phyloP scores from a whole-genome alignment of 1,140 invertebrate genomes.

The Drosophila insularis region DNA sequence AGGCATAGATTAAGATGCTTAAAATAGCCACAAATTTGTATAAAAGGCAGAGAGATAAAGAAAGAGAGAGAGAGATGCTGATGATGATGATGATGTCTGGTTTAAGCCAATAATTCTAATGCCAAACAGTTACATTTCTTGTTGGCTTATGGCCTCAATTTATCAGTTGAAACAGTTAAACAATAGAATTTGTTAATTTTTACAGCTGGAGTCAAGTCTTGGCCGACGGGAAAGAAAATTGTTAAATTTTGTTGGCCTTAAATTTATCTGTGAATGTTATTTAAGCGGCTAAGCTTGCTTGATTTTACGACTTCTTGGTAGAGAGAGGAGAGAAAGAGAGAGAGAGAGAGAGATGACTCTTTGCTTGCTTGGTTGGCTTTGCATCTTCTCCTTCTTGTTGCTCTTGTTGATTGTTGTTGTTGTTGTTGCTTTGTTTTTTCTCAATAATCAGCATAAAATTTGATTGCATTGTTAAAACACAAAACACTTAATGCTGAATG shows the following conservation, averaged over 20 bases:
- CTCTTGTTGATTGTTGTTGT: too few relatives aligned
- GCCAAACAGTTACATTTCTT: slow-evolving; percentile 7
- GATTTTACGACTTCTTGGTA: slow-evolving; percentile 5
- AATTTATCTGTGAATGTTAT: background rate
- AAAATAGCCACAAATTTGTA: too few relatives aligned
- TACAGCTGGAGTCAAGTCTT: background rate
- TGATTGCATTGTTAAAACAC: slow-evolving; percentile 50
- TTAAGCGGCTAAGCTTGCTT: slow-evolving; percentile 1
- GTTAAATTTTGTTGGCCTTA: slow-evolving; percentile 1
- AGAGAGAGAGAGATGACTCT: background rate
- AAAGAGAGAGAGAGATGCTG: background rate
- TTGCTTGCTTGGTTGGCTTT: background rate
- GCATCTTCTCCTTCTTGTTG: slow-evolving; percentile 15
- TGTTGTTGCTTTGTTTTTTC: background rate
- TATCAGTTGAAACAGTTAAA: slow-evolving; percentile 9
- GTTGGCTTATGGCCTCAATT: slow-evolving; percentile 1
- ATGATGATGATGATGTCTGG: background rate
- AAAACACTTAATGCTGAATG: slow-evolving; percentile 36
- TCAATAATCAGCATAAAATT: slow-evolving; percentile 68
- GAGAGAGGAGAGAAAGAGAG: too few relatives aligned
- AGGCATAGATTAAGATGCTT: too few relatives aligned
- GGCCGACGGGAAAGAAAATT: background rate
- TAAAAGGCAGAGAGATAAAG: background rate
- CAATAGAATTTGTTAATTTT: slow-evolving; percentile 10
- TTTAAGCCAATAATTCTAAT: background rate